Evolutionary conservation across 35 echinoderm and acorn worm genomes (phyloP).

Genomic region (Diadema setosum): DNA sequence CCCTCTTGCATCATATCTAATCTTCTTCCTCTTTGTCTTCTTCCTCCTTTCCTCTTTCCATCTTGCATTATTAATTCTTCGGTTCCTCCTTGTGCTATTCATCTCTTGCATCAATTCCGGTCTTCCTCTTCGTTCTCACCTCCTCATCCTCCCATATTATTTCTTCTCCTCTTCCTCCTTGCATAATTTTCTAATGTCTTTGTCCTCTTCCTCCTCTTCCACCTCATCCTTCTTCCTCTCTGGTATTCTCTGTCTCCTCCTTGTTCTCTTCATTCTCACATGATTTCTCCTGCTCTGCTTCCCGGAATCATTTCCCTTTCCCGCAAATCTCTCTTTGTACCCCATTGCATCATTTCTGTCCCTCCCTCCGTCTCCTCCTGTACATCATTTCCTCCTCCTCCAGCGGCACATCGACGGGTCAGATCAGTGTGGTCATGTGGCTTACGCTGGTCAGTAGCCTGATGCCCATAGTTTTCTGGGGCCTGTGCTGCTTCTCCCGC

Average conservation of each 20-base stretch:
- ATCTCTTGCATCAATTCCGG: no score
- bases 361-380: background rate
- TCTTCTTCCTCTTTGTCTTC: no score
- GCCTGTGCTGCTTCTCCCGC: conserved; percentile 27
- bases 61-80: no score
- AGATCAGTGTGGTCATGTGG: conserved; percentile 24
- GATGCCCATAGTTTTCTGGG: conserved; percentile 30
- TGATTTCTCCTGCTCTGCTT: background rate
- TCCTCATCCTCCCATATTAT: no score
- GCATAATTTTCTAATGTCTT: background rate
- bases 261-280: background rate
- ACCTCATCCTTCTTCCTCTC: background rate
- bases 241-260: no score
- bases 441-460: conserved; percentile 4
- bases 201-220: background rate
- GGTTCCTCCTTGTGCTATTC: no score
- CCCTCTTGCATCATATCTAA: no score
- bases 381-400: background rate
- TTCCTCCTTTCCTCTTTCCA: no score
- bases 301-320: background rate
- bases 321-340: background rate
- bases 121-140: no score
- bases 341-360: background rate
- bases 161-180: no score
- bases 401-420: conserved; percentile 24